Base-by-base conservation (phyloP, 2,113 vertebrate species). In the Telmatochromis bifrenatus region DNA sequence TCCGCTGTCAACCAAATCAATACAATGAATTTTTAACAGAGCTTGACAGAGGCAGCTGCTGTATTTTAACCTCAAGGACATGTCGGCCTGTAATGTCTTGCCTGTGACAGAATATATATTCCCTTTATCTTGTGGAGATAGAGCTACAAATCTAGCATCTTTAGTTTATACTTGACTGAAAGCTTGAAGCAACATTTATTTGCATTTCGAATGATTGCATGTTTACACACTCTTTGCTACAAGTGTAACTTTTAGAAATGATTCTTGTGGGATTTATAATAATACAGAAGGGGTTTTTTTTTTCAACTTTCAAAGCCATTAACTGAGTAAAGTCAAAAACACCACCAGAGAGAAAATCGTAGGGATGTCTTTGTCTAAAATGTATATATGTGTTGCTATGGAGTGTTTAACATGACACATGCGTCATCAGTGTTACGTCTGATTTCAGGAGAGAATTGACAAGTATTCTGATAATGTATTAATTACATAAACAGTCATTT, bases 1-100 rank as follows among this genome's bases (percentile, higher is more conserved):
- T 94, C 49, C 84, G 88, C 88, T 90, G 81, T 86, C 80, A 79
- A 39, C 60, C 79, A 70, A 92, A 95, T 95, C 94, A 95, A 93
- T 95, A 85, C 81, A 79, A 91, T 93, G 82, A 90, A 92, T 94
- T 91, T 95, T 95, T 89, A 93, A 93, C 91, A 89, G 73, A 82
- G 90, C 65, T 81, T 75, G 84, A 86, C 79, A 88, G 80, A 39
- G 82, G 87, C 70, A 87, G 77, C 9, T 81, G 79, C 86, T 87
- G 89, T 86, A 87, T 55, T 89, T 91, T 89, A 91, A 82, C 85
- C 90, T 91, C 87, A 85, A 90, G 91, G 87, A 92, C 90, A 81
- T 19, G 37, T 33, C 79, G 87, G 85, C n/a, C 39, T 92, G 39
- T 70, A 81, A 79, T 58, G 75, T 56, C 83, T 39, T 60, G 42